Percentiles rank a stretch among this genome's conserved stretches.
phyloP scores from a whole-genome alignment of 2,888 invertebrate species.

The Disparrhopalites patrizii region DNA sequence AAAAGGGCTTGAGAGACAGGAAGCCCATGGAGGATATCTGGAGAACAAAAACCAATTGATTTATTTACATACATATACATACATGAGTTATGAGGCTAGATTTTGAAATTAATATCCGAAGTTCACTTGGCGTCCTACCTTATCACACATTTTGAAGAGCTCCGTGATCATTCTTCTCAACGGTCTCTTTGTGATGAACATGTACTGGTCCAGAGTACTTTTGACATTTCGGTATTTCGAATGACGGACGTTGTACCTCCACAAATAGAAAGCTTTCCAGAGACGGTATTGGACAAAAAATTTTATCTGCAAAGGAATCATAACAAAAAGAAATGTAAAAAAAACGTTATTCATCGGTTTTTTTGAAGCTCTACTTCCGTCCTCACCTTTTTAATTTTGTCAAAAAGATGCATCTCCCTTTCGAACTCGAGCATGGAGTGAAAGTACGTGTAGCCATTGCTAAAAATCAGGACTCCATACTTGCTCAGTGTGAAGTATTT shows the following conservation, averaged over 20 bases:
- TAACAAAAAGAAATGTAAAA: background rate
- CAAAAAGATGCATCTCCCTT: slow-evolving; percentile 41
- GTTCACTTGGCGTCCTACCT: slow-evolving; percentile 54
- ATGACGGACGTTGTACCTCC: slow-evolving; percentile 69
- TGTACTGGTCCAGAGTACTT: slow-evolving; percentile 61
- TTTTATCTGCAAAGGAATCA: slow-evolving; percentile 50
- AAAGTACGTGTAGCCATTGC: slow-evolving; percentile 38
- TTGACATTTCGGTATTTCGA: slow-evolving; percentile 63
- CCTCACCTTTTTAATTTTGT: slow-evolving; percentile 31
- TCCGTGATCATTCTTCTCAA: slow-evolving; percentile 67
- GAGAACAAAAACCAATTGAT: background rate
- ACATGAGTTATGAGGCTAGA: too few relatives aligned
- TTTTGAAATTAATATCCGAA: background rate
- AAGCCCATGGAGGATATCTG: slow-evolving; percentile 42
- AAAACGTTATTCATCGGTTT: background rate
- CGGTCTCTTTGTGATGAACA: slow-evolving; percentile 70
- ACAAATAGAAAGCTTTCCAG: slow-evolving; percentile 70
- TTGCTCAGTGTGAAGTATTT: slow-evolving; percentile 77
- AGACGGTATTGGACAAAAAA: slow-evolving; percentile 53
- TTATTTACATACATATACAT: too few relatives aligned
- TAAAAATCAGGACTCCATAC: slow-evolving; percentile 70
- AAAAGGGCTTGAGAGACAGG: slow-evolving; percentile 32
- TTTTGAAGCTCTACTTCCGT: background rate
- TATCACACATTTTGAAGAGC: slow-evolving; percentile 65
- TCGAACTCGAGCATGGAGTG: slow-evolving; percentile 40